Percentiles rank a stretch among this genome's conserved stretches.
These are phyloP conservation scores for Galeruca laticollis DNA, from an alignment of 2,888 invertebrate genomes.

Conservation along the genomic window DNA sequence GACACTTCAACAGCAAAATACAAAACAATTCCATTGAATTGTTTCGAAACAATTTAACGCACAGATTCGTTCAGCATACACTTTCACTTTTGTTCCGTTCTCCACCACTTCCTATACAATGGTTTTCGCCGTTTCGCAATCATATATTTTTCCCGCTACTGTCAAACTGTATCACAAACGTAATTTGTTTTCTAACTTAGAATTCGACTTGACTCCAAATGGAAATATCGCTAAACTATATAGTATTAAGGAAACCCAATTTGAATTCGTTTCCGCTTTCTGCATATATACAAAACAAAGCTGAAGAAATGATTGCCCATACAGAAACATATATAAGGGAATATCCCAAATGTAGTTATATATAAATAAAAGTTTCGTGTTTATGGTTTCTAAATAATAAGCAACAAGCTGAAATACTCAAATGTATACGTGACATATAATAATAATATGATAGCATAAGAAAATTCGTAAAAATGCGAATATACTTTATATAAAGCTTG, in stretches of 20 bases:
- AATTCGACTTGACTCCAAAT: constrained; percentile 58
- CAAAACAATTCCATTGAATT: constrained; percentile 33
- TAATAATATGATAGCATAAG: too few relatives aligned
- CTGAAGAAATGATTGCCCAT: constrained; percentile 54
- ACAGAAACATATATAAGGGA: constrained; percentile 55
- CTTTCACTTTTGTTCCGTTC: constrained; percentile 13
- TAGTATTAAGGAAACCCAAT: constrained; percentile 59
- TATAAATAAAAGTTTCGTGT: constrained; percentile 16
- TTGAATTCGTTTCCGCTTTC: constrained; percentile 53
- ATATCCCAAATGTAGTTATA: constrained; percentile 41
- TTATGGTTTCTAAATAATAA: background rate
- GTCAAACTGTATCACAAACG: constrained; percentile 62
- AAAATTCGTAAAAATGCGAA: too few relatives aligned
- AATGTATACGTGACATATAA: too few relatives aligned
- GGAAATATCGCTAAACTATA: constrained; percentile 62
- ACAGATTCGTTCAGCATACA: constrained; percentile 28
- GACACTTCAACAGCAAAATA: constrained; percentile 21
- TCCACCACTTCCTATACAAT: constrained; percentile 1
- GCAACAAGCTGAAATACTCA: too few relatives aligned
- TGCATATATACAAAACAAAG: constrained; percentile 56
- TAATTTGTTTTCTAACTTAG: constrained; percentile 61
- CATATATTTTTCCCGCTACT: constrained; percentile 52
- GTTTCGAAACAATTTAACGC: constrained; percentile 33
- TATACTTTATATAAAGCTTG: too few relatives aligned
- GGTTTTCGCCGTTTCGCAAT: constrained; percentile 34